Conservation (phyloP, 2,888 invertebrate genomes). For the Drosophila emarginata region DNA sequence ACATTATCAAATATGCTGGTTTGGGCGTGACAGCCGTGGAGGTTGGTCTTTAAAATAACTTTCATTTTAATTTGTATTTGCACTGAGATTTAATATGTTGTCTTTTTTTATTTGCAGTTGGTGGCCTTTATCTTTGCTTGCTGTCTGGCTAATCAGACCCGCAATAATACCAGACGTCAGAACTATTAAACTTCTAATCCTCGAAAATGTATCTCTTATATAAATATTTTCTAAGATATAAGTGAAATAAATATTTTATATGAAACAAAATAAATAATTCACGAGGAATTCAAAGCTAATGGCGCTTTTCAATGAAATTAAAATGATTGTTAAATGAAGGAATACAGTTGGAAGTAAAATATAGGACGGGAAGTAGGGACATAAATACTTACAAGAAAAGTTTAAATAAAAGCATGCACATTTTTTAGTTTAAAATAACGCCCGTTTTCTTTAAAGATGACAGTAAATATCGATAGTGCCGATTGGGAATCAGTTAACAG, state of each 20-base stretch:
- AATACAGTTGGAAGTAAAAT: no score
- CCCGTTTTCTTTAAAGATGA: no score
- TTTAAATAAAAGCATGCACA: no score
- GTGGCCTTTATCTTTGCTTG: conserved; percentile 92
- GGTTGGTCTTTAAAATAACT: conserved; percentile 82
- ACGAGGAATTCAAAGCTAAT: neutral
- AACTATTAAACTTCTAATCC: conserved; percentile 83
- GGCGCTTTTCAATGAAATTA: neutral
- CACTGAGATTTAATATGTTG: neutral
- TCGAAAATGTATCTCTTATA: conserved; percentile 4
- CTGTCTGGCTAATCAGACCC: conserved; percentile 92
- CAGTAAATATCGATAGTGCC: no score
- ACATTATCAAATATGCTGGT: conserved; percentile 86
- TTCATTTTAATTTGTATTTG: neutral
- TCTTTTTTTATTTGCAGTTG: conserved; percentile 83
- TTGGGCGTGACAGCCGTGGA: conserved; percentile 88
- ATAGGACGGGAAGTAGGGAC: no score
- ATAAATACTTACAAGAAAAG: no score
- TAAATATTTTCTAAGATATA: neutral
- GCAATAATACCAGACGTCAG: conserved; percentile 89
- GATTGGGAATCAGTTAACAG: no score
- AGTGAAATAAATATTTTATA: neutral
- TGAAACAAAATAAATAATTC: no score
- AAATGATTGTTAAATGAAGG: no score
- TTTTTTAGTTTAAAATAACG: no score